Evolutionary conservation across 2,797 vertebrate species (phyloP), one percentile per base, ranked within the genome.

Genomic region (Lemur catta): DNA sequence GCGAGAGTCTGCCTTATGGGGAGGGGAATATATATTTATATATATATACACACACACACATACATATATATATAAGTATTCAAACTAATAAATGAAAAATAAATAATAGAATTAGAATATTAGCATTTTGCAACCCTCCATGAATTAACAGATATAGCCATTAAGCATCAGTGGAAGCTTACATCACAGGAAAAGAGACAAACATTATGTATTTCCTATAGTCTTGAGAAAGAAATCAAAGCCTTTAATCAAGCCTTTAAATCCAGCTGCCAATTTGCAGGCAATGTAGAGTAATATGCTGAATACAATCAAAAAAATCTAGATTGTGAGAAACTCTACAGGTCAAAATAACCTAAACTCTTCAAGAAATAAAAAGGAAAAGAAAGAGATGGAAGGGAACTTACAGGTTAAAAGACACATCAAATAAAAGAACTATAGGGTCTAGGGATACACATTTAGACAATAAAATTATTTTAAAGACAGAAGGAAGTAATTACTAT

Each of bases 381-480:
- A 89, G 50, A 93, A 89, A 92, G 20, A 20, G 10, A 92, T 92
- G 63, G 48, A 76, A 76, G 61, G 7, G 22, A 94, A 89, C 5
- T 72, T 84, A 78, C 5, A 41, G 33, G 38, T 38, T 87, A 78
- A 95, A 93, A 84, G 35, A 82, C 63, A 52, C 43, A 84, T 69
- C 35, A 69, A 82, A 69, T 63, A 82, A 71, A 76, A 76, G 30
- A 76, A 82, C 17, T 57, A 22, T 3, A 80, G 10, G 67, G 50
- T 80, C 22, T 75, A 81, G 41, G 50, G 81, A 76, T 69, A 24
- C 7, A 38, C 5, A 50, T 69, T 76, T 75, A 74, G 52, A 90
- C 2, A 93, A 72, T 71, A 46, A 86, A 78, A 81, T 84, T 59
- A 96, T 81, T 86, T 82, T 76, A 81, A 94, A 94, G n/a, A 55